Evolutionary conservation across 2,113 vertebrate genomes (phyloP), one percentile per base, ranked within the genome.

Genomic region (Oreochromis tanganicae): DNA sequence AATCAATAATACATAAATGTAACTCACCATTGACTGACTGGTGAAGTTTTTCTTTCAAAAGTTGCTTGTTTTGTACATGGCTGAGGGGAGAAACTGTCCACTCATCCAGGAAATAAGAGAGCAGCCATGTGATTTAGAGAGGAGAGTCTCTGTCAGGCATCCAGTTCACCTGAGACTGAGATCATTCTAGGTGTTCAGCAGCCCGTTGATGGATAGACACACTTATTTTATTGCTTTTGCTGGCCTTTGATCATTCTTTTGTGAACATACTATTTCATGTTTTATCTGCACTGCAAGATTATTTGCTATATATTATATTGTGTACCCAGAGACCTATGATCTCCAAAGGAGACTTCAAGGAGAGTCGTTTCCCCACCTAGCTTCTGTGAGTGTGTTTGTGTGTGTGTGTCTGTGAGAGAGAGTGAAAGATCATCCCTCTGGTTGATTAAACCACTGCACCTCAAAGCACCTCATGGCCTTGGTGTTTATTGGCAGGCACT

Each of bases 101-200:
- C 85, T 94, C 95, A 94, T 94, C 92, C 95, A 95, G 91, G 92
- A 95, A 95, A 95, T 95, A 91, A 93, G 95, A 90, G 90, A 88
- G 90, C 94, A 91, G 93, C 83, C 92, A 80, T 90, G 93, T 93
- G 92, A 90, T 91, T 91, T 92, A 91, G 41, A 91, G 90, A 92
- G 81, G 50, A 73, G 92, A 91, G 80, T 63, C 79, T 87, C 91
- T 84, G 87, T 91, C 91, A 90, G 86, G 84, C 84, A 87, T 93
- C 90, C 87, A 57, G 91, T 92, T 85, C 95, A 95, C 93, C 92
- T 91, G 92, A 93, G 93, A 94, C 91, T 8, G 1, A 66, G 82
- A 94, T 93, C 93, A 83, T 94, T 94, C 87, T 80, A 81, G 34
- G 78, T 93, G 91, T 86, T 90, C 93, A 93, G 93, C 86, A 29